Evolutionary conservation across 2,113 vertebrate genomes (phyloP), one percentile per base, ranked within the genome.

Genomic region (Ciconia stormi): DNA sequence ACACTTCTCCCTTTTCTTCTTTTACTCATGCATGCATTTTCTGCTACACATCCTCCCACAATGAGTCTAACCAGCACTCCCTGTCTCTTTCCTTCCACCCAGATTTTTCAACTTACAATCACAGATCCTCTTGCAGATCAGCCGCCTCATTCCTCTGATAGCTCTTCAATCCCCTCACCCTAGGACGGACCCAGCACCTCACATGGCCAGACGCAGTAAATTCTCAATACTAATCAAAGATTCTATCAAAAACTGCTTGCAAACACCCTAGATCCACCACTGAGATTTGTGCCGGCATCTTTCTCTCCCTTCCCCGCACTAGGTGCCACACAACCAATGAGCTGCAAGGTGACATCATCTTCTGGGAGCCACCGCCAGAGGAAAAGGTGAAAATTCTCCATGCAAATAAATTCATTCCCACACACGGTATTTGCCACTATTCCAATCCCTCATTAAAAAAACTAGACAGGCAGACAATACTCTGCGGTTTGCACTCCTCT

Each of bases 81-180:
- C 96, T 98, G 97, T 95, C 97, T 98, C 96, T 82, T 97, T 97
- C 95, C 98, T 97, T 97, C 97, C 93, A 96, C 96, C 98, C 98
- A 97, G 97, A 97, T 97, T 97, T 98, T 98, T 97, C 97, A 99
- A 99, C 99, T 99, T 98, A 99, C 99, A 99, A 98, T 99, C 99
- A 98, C 99, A 99, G 98, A 99, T 99, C 97, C 99, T 98, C 98
- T 99, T 99, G 99, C 99, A 99, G 98, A 99, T 99, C 98, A 99
- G 99, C 76, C 99, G 99, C 98, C 99, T 99, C 99, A 99, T 99
- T 98, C 98, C 99, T 99, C 98, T 98, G 96, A 96, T 70, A 95
- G 97, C 97, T 97, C 97, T 98, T 95, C 97, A 95, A 95, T 97
- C 87, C 97, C 98, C 98, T 98, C 96, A 98, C 98, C 97, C 97